Conservation (phyloP, 1,140 invertebrate species). For the Drosophila santomea region DNA sequence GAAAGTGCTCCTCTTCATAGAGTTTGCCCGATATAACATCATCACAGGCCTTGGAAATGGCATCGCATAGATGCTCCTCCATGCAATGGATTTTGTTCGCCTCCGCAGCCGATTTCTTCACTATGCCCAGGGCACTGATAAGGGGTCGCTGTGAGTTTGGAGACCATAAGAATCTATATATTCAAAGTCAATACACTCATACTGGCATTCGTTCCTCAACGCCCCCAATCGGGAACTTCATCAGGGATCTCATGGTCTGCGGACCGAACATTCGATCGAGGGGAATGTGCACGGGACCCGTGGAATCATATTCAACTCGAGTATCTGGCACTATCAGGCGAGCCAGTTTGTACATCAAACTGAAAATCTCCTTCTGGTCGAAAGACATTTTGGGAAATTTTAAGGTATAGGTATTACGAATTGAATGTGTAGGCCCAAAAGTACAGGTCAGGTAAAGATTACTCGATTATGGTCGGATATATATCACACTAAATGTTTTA, state of each 20-base stretch:
- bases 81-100: constrained; percentile 97
- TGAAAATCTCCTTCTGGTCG: constrained; percentile 67
- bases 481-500: background rate
- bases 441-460: constrained; percentile 4
- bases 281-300: constrained; percentile 97
- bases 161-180: background rate
- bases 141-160: constrained; percentile 89
- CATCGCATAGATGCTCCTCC: constrained; percentile 93
- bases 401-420: background rate
- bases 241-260: constrained; percentile 96
- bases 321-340: constrained; percentile 66
- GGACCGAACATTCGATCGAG: constrained; percentile 97
- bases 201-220: constrained; percentile 96
- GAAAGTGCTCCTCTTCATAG: constrained; percentile 96
- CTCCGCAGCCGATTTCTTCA: constrained; percentile 98
- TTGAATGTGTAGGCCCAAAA: background rate
- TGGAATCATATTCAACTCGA: constrained; percentile 93
- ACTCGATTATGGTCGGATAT: background rate
- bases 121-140: constrained; percentile 96
- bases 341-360: constrained; percentile 63
- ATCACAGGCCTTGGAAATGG: constrained; percentile 96
- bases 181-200: constrained; percentile 37
- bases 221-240: constrained; percentile 99
- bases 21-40: constrained; percentile 98
- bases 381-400: constrained; percentile 60